Base-by-base conservation (phyloP, 1,140 invertebrate species). In the Brachionus rotundiformis region DNA sequence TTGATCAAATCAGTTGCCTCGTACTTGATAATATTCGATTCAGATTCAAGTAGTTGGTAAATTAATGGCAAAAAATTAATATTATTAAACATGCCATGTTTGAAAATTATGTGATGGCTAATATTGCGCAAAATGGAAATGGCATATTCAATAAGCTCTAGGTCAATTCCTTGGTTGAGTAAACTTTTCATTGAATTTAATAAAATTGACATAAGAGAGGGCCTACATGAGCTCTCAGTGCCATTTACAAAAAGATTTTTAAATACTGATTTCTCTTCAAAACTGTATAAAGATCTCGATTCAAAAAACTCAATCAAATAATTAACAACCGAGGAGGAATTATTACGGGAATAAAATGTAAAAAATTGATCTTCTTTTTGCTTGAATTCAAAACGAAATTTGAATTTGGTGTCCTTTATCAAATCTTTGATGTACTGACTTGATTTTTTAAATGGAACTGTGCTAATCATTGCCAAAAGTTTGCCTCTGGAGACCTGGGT, bases 201-300 rank as follows among this genome's bases (percentile, higher is more conserved):
- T 68, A 68, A 23, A 36, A 36, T 8, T 33, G 63, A 31, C 6
- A 68, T 19, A n/a, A 68, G 31, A 19, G 11, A 8, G 29, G 29
- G 13, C 1, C 23, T 63, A 11, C 13, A 10, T 36, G 63, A 68
- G 31, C 19, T 19, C 19, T 19, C 63, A 6, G 13, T 36, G 5
- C 63, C 63, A 36, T 68, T 68, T n/a, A 68, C 63, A 36, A 68
- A 68, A 0, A 33, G 3, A 68, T 68, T 68, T 36, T 68, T 68
- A 4, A 68, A 68, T 36, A 68, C 63, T 68, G 31, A 39, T 68
- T 68, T 68, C 36, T 68, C 63, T 11, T 33, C 27, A 68, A 39
- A 68, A 68, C 29, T 68, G 29, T 33, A 68, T 11, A 36, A 16
- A 6, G 13, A n/a, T 68, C 63, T 68, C 0, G 27, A 33, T 36